Evolutionary conservation across 1,140 invertebrate species (phyloP), one percentile per base, ranked within the genome.

Genomic region (Pseudomyrmex sp.): DNA sequence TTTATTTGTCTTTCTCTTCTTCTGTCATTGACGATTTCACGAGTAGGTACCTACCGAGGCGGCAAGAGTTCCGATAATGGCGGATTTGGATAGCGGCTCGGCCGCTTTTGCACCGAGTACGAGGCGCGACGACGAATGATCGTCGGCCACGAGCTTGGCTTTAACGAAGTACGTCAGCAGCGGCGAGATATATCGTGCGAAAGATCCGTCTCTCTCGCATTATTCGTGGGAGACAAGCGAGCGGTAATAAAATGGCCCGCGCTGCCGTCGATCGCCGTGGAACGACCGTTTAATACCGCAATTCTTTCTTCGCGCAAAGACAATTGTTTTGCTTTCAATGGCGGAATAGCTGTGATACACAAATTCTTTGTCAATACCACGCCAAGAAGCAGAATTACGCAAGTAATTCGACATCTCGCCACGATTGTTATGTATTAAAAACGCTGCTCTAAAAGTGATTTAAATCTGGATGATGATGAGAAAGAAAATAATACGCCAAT

Each of bases 31-130:
- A 87, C 80, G 88, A 89, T 83, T 88, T 86, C 87, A 86, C 85
- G 75, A 82, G 76, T 84, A 77, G 82, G 79, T 90, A 87, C 86
- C 83, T 82, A 88, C 72, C 69, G 87, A 89, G 87, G 85, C 82
- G 85, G 83, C 83, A 83, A 84, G 79, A 87, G 83, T 91, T 91
- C 79, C 85, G 90, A 91, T 92, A 92, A 92, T 89, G 85, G 88
- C 61, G 87, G 86, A 91, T 92, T 92, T 91, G 89, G 90, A 91
- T 91, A 90, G 82, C 70, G 75, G 59, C 72, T 84, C 72, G 69
- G 72, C 58, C 68, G 74, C 54, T 82, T 68, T 54, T 74, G 62
- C 69, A 65, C 20, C 59, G 56, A 20, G 63, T 58, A 87, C 35
- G 77, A 88, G 59, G 68, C 54, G 72, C 48, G 61, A 82, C 68